Evolutionary conservation across 1,140 invertebrate genomes (phyloP), one percentile per base, ranked within the genome.

Genomic region (Cotesia vestalis): DNA sequence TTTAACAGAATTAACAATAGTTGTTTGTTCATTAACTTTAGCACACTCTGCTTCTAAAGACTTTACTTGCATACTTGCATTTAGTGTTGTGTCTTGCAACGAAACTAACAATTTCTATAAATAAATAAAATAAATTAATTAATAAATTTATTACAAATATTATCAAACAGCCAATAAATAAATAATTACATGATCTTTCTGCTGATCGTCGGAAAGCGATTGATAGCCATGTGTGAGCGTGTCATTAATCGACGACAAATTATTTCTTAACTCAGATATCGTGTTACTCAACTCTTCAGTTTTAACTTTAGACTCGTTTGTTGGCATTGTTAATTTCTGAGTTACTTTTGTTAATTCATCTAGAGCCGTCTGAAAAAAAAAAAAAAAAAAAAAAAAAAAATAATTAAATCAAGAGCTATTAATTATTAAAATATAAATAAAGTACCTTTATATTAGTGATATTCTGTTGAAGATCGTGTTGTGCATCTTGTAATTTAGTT

Each of bases 151-250:
- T 64, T 27, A 27, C 1, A 73, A 36, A 61, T 72, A 20, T 36
- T 51, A 63, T 62, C 34, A 34, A 11, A 53, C 0, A 36, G 20
- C 40, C 52, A 14, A 59, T 59, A 52, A 66, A 38, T 62, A 62
- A 11, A 78, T 61, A 81, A 79, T 84, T 80, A 88, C 88, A 74
- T 87, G 84, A 80, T 88, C 85, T 74, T 86, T 85, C 4, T 76
- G 69, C 69, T 87, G 83, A 75, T 89, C 87, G 57, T 88, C 86
- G 12, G 76, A 75, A 14, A 83, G 76, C 85, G 85, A 88, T 60
- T 85, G 81, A 57, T 88, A 79, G 66, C 80, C 84, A 66, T 79
- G 83, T 1, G 82, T 80, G n/a, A 89, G 73, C 3, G 85, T 88
- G 53, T 85, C 78, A 73, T 88, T 88, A 11, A 88, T 82, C 20